Conservation (phyloP, 2,113 vertebrate species). For the Eulemur macaco region DNA sequence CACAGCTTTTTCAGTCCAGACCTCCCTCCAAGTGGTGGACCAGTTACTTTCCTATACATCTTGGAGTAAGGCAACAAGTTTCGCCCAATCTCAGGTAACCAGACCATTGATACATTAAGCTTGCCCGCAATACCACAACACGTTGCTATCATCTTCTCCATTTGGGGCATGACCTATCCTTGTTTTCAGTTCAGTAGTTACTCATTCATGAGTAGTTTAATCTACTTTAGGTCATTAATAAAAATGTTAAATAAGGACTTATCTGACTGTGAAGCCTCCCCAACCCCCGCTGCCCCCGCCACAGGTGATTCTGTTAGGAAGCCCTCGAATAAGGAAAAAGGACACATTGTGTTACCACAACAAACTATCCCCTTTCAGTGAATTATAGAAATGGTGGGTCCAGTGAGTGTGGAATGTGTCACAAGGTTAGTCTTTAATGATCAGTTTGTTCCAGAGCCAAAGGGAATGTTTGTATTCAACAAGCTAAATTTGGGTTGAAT, state of each 20-base stretch:
- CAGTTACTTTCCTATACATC: not conserved
- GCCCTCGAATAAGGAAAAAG: not conserved
- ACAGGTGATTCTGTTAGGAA: slow-evolving; percentile 16
- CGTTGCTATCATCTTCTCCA: not conserved
- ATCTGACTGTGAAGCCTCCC: not conserved
- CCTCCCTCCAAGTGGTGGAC: not conserved
- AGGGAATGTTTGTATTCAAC: slow-evolving; percentile 25
- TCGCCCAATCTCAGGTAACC: not conserved
- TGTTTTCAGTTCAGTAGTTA: slow-evolving; percentile 39
- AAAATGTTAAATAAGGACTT: slow-evolving; percentile 54
- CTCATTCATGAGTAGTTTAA: slow-evolving; percentile 28
- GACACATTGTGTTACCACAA: not conserved
- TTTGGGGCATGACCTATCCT: not conserved
- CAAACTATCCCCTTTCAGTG: not conserved
- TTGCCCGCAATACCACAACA: not conserved
- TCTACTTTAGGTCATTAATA: slow-evolving; percentile 34
- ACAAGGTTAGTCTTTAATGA: slow-evolving; percentile 50
- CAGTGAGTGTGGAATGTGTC: not conserved
- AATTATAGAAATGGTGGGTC: slow-evolving; percentile 13
- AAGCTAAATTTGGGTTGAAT: slow-evolving; percentile 57
- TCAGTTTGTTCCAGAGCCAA: slow-evolving; percentile 28
- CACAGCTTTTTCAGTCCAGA: not conserved
- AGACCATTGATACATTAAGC: not conserved
- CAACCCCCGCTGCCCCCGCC: not conserved
- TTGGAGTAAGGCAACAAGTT: not conserved